phyloP scores from a whole-genome alignment of 2,888 invertebrate species.

The Parelbella ahira region DNA sequence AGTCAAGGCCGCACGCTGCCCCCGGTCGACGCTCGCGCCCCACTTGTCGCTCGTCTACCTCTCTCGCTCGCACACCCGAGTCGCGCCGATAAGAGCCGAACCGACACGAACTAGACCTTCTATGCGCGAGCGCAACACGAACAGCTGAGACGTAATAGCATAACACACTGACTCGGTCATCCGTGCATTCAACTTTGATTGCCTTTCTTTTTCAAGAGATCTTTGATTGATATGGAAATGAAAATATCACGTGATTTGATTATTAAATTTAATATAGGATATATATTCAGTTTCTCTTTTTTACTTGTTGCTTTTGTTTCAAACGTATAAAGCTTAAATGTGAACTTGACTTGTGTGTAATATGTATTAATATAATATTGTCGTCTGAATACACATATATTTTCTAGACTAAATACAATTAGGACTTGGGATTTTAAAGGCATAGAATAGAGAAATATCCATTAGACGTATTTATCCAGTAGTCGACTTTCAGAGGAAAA shows the following conservation, averaged over 20 bases:
- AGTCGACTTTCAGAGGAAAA: too few relatives aligned
- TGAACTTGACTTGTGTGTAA: too few relatives aligned
- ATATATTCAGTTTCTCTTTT: neutral
- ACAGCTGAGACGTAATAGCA: constrained; percentile 79
- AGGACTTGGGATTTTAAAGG: too few relatives aligned
- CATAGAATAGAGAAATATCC: too few relatives aligned
- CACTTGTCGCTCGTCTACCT: constrained; percentile 62
- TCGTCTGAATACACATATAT: too few relatives aligned
- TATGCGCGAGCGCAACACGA: constrained; percentile 73
- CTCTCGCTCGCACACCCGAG: constrained; percentile 62
- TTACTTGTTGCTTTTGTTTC: neutral
- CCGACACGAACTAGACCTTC: constrained; percentile 77
- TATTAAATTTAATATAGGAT: constrained; percentile 29
- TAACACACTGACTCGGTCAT: constrained; percentile 81
- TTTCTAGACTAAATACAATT: too few relatives aligned
- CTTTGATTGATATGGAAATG: constrained; percentile 20
- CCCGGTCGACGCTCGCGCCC: constrained; percentile 88
- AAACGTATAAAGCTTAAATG: too few relatives aligned
- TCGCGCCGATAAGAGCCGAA: constrained; percentile 53
- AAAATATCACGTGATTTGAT: constrained; percentile 52
- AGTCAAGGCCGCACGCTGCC: constrained; percentile 89
- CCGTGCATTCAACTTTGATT: constrained; percentile 81
- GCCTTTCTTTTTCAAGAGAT: constrained; percentile 64
- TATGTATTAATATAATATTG: too few relatives aligned
- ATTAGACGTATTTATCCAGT: too few relatives aligned